Evolutionary conservation across 1,140 invertebrate genomes (phyloP).

Genomic region (Drosophila eugracilis): DNA sequence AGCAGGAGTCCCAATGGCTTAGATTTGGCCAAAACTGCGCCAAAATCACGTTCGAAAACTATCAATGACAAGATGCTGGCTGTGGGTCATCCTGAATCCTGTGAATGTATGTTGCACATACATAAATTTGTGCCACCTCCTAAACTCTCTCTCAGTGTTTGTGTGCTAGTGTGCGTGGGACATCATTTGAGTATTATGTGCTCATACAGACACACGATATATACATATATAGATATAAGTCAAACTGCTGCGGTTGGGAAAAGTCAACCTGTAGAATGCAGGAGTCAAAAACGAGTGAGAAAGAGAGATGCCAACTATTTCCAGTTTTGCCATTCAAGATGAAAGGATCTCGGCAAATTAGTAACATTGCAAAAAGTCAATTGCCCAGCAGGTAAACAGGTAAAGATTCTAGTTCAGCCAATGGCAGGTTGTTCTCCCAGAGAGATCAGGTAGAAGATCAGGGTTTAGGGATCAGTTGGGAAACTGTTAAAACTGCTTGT

Average conservation of each 20-base stretch:
- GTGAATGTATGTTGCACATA: slow-evolving; percentile 3
- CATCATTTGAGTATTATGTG: slow-evolving; percentile 47
- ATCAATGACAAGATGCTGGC: slow-evolving; percentile 70
- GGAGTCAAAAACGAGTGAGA: slow-evolving; percentile 28
- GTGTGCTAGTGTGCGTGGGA: slow-evolving; percentile 35
- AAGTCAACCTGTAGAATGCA: slow-evolving; percentile 73
- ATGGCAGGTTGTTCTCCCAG: slow-evolving; percentile 34
- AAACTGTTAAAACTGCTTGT: slow-evolving; percentile 62
- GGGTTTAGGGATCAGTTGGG: slow-evolving; percentile 10
- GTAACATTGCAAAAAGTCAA: slow-evolving; percentile 76
- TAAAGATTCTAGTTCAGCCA: slow-evolving; percentile 49
- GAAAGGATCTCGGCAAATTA: slow-evolving; percentile 51
- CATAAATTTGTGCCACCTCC: slow-evolving; percentile 14
- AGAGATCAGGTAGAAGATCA: slow-evolving; percentile 39
- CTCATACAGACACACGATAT: slow-evolving; percentile 24
- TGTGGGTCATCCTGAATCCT: slow-evolving; percentile 28
- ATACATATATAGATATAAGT: slow-evolving; percentile 50
- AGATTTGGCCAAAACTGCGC: slow-evolving; percentile 72
- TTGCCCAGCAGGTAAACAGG: slow-evolving; percentile 63
- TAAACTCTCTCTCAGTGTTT: background rate
- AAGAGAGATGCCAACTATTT: slow-evolving; percentile 28
- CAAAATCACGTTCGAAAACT: slow-evolving; percentile 82
- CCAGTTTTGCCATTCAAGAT: slow-evolving; percentile 53
- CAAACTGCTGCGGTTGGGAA: slow-evolving; percentile 66
- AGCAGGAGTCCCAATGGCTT: slow-evolving; percentile 62